phyloP scores from a whole-genome alignment of 2,888 invertebrate species.

The Eupithecia tripunctaria region DNA sequence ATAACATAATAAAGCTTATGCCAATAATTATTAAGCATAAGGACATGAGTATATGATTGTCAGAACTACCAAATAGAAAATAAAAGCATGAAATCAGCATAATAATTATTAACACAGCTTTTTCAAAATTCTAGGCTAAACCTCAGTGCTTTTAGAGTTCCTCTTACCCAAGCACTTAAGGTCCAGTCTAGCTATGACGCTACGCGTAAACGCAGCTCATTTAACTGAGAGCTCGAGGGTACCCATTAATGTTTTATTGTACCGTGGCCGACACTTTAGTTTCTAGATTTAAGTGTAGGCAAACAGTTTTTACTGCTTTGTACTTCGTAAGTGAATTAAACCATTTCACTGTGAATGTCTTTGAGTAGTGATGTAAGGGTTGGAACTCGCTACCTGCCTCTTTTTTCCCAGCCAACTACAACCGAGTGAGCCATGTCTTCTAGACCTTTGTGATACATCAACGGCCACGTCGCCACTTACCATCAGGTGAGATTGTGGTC shows the following conservation, averaged over 20 bases:
- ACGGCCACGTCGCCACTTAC: too few species aligned
- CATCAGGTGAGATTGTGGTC: too few species aligned
- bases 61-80: too few species aligned
- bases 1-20: too few species aligned
- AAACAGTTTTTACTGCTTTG: not conserved
- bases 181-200: not conserved
- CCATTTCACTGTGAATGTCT: not conserved
- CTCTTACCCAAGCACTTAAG: not conserved
- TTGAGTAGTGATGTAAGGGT: not conserved
- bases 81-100: too few species aligned
- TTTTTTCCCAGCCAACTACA: too few species aligned
- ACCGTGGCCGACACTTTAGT: not conserved
- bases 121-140: not conserved
- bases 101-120: not conserved
- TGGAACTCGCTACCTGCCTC: too few species aligned
- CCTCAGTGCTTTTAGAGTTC: not conserved
- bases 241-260: constrained; percentile 1
- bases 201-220: not conserved
- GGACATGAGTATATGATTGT: too few species aligned
- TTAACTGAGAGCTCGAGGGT: not conserved
- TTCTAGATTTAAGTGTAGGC: not conserved
- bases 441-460: too few species aligned
- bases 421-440: too few species aligned
- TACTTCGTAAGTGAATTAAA: not conserved
- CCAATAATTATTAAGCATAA: too few species aligned